Base-by-base conservation (phyloP, 2,888 invertebrate species). In the Eupsilia transversa region DNA sequence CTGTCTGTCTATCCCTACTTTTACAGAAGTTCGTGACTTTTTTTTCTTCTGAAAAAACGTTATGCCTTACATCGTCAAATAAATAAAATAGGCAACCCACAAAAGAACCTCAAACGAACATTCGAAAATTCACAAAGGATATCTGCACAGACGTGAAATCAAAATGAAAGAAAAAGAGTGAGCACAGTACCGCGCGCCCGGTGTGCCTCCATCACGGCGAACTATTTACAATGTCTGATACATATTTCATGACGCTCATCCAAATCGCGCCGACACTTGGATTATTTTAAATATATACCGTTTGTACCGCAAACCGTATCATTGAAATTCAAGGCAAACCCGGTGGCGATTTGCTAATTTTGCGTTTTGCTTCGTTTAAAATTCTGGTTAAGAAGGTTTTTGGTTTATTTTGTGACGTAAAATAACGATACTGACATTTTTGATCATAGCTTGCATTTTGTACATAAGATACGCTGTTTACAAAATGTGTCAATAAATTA, bases 211-310 rank as follows among this genome's bases (percentile, higher is more conserved):
- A 30, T 27, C 79, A 70, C 56, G 71, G 63, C 73, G 74, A 86
- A 89, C 91, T 91, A 93, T 94, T 93, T 92, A 90, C 91, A 93
- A 87, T 89, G 89, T 88, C 88, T 92, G 89, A 92, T 94, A 91
- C 90, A 94, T 94, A 93, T 94, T 94, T 93, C 92, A 94, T 93
- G 89, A 73, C 79, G 84, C 78, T 86, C 72, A 79, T 83, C 84
- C 82, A 69, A 87, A 89, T 90, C 88, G n/a, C 81, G 83, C 76
- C 77, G 75, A 84, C 78, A 84, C 79, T 74, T 69, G 85, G 87
- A 87, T 90, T 89, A 88, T 89, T 91, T 88, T 86, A 85, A 87
- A 87, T 81, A 87, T 87, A 88, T 86, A 74, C 64, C 83, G 79
- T 82, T 87, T 86, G 79, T 77, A 71, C 73, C 74, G 41, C 74